phyloP scores from a whole-genome alignment of 2,797 vertebrate species.

The Enteromius fasciolatus region DNA sequence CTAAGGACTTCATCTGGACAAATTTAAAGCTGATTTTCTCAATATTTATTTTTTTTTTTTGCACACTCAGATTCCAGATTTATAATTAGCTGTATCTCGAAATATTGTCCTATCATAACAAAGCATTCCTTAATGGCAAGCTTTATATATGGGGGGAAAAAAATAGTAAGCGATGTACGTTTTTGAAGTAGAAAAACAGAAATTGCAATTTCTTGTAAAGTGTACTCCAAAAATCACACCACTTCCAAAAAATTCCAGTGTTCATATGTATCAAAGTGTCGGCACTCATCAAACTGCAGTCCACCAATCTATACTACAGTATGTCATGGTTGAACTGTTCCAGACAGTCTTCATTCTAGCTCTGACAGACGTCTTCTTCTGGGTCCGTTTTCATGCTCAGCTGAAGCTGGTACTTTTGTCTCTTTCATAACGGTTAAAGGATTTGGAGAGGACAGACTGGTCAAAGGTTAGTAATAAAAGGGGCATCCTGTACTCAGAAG shows the following conservation, averaged over 20 bases:
- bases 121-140: too few species aligned
- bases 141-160: too few species aligned
- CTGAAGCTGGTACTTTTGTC: constrained; percentile 42
- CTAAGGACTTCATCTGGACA: too few species aligned
- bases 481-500: constrained; percentile 36
- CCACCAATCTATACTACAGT: background rate
- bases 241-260: background rate
- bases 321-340: constrained; percentile 42
- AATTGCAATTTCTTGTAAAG: background rate
- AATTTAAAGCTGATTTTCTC: too few species aligned
- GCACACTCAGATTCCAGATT: too few species aligned
- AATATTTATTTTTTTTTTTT: too few species aligned
- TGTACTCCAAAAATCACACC: background rate
- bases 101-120: too few species aligned
- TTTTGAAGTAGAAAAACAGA: background rate
- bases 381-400: constrained; percentile 36
- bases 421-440: constrained; percentile 36
- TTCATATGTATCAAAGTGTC: background rate
- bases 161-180: background rate
- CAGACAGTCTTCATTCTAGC: constrained; percentile 36
- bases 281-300: background rate
- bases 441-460: constrained; percentile 41
- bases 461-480: constrained; percentile 40
- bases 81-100: too few species aligned
- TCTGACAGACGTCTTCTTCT: constrained; percentile 47